A percentile compares a stretch with the other conserved stretches of the same genome.
Evolutionary conservation across 37 sponge, comb jelly and placozoan genomes (phyloP).

Genomic region (Geodia barretti): DNA sequence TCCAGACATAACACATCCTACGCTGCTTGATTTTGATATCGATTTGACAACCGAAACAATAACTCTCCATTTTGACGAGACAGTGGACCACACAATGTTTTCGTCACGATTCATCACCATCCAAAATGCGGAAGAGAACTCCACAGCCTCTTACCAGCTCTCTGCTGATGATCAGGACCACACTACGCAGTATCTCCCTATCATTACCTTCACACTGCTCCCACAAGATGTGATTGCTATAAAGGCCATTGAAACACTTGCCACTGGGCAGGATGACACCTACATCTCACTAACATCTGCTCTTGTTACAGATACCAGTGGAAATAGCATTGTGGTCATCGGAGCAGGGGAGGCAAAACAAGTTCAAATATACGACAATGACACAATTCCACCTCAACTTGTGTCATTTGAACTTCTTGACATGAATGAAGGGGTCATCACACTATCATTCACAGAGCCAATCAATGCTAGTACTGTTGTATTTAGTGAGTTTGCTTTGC

Average conservation of each 20-base stretch:
- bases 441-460: conserved; percentile 84
- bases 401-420: conserved; percentile 62
- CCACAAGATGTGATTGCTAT: conserved; percentile 58
- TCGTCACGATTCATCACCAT: conserved; percentile 56
- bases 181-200: conserved; percentile 25
- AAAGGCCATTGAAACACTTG: conserved; percentile 74
- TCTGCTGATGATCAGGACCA: conserved; percentile 26
- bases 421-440: conserved; percentile 67
- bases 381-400: conserved; percentile 54
- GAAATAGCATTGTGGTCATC: conserved; percentile 55
- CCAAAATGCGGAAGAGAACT: conserved; percentile 58
- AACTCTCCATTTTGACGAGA: conserved; percentile 80
- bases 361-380: conserved; percentile 59
- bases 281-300: conserved; percentile 62
- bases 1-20: conserved; percentile 67
- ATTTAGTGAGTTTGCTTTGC: conserved; percentile 56
- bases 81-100: conserved; percentile 66
- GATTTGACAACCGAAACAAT: conserved; percentile 72
- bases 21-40: conserved; percentile 66
- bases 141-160: conserved; percentile 45
- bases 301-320: conserved; percentile 62
- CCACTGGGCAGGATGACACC: conserved; percentile 64
- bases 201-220: conserved; percentile 33
- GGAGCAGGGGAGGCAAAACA: conserved; percentile 36
- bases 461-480: conserved; percentile 53